These are phyloP conservation scores for Hylia prasina DNA, from an alignment of 2,113 vertebrate species.

Conservation along the genomic window DNA sequence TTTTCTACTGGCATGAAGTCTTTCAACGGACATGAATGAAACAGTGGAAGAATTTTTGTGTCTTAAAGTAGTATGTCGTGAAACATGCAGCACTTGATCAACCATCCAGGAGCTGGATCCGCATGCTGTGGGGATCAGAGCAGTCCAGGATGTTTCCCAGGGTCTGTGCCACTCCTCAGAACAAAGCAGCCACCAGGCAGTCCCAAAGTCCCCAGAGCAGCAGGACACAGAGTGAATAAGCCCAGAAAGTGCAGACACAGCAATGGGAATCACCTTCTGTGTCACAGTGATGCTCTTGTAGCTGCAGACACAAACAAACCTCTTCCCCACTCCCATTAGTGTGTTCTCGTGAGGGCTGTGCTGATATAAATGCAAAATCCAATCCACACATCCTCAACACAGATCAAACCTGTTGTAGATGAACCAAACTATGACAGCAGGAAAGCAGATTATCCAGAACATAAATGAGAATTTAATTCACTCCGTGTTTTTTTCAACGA, in stretches of 20 bases:
- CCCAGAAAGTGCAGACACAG: neutral
- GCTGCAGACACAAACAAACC: neutral
- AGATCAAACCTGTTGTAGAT: neutral
- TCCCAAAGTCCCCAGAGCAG: neutral
- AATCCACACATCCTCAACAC: neutral
- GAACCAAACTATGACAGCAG: neutral
- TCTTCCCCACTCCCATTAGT: neutral
- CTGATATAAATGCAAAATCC: neutral
- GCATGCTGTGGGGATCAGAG: fast-evolving
- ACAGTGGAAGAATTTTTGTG: neutral
- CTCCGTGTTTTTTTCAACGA: neutral
- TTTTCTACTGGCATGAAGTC: neutral
- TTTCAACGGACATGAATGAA: neutral
- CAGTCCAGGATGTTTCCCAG: neutral
- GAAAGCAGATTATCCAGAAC: neutral
- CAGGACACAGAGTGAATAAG: neutral
- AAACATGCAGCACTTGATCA: neutral
- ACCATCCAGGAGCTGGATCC: neutral
- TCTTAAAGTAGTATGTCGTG: neutral
- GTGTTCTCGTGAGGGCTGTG: neutral
- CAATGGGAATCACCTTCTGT: neutral
- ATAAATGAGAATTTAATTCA: neutral
- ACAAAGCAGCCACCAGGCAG: neutral
- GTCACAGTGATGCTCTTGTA: neutral
- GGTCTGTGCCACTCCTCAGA: neutral